These are phyloP conservation scores for Venturia canescens DNA, from an alignment of 1,140 invertebrate species.

Conservation along the genomic window DNA sequence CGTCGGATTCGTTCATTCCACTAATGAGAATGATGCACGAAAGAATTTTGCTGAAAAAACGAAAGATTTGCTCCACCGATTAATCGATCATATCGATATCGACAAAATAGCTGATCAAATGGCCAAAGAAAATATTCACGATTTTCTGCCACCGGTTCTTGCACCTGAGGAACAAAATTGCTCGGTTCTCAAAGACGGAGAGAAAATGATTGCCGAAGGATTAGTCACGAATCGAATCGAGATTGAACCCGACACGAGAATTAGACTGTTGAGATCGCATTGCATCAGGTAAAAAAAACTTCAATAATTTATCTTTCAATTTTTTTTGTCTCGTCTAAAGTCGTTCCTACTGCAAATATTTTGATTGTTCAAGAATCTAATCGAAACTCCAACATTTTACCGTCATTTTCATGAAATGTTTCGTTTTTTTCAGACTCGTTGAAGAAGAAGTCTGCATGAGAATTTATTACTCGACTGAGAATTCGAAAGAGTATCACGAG, in stretches of 20 bases:
- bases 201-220: slow-evolving; percentile 82
- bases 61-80: slow-evolving; percentile 80
- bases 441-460: slow-evolving; percentile 81
- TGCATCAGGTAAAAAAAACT: slow-evolving; percentile 78
- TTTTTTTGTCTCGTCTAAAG: neutral
- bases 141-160: slow-evolving; percentile 91
- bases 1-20: slow-evolving; percentile 83
- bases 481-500: slow-evolving; percentile 89
- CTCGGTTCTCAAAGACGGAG: slow-evolving; percentile 84
- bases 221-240: slow-evolving; percentile 81
- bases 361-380: neutral
- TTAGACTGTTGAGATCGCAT: slow-evolving; percentile 85
- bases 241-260: slow-evolving; percentile 82
- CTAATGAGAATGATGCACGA: slow-evolving; percentile 75
- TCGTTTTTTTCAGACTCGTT: slow-evolving; percentile 78
- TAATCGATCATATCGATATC: slow-evolving; percentile 83
- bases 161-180: slow-evolving; percentile 81
- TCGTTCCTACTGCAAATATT: neutral
- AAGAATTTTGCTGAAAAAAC: slow-evolving; percentile 79
- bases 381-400: neutral
- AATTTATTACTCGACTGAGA: slow-evolving; percentile 90
- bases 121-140: slow-evolving; percentile 89
- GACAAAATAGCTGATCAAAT: slow-evolving; percentile 92
- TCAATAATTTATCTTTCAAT: slow-evolving; percentile 34
- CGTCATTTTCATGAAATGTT: slow-evolving; percentile 38